Evolutionary conservation across 2,888 invertebrate species (phyloP).

Genomic region (Taenaris catops): DNA sequence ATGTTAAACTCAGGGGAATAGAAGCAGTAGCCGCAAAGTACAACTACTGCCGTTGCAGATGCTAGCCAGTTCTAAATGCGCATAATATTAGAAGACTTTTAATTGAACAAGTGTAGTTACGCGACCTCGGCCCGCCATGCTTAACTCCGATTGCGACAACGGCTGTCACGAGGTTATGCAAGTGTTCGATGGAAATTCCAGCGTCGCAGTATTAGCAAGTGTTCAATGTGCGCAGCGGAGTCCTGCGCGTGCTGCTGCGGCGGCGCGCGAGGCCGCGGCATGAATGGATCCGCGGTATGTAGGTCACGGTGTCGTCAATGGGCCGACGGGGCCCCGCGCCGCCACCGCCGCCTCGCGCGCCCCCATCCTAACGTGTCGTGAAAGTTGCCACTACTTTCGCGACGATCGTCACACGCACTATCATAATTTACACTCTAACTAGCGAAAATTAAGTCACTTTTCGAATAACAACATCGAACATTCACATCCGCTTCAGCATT

Average conservation of each 20-base stretch:
- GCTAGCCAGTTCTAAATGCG: constrained; percentile 37
- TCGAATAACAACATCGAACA: constrained; percentile 48
- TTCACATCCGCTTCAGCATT: constrained; percentile 74
- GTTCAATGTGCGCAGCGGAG: constrained; percentile 28
- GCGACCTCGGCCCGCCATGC: constrained; percentile 53
- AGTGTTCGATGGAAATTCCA: constrained; percentile 66
- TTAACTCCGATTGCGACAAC: constrained; percentile 62
- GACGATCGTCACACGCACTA: constrained; percentile 48
- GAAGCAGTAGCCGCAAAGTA: no score
- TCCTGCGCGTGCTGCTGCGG: constrained; percentile 51
- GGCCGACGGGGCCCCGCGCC: constrained; percentile 66
- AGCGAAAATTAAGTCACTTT: constrained; percentile 64
- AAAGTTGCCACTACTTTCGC: constrained; percentile 79
- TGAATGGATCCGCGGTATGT: constrained; percentile 76
- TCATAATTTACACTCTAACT: constrained; percentile 61
- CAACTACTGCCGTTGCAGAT: background rate
- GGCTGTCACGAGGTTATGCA: constrained; percentile 55
- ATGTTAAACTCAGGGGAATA: no score
- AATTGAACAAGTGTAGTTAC: constrained; percentile 70
- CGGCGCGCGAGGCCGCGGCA: constrained; percentile 58
- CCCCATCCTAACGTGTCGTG: constrained; percentile 70
- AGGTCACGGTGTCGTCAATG: constrained; percentile 79
- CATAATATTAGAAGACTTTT: constrained; percentile 50
- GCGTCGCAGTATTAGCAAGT: constrained; percentile 47
- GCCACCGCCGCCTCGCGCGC: constrained; percentile 43